Conservation (phyloP, 2,113 vertebrate genomes). For the Eulemur macaco region DNA sequence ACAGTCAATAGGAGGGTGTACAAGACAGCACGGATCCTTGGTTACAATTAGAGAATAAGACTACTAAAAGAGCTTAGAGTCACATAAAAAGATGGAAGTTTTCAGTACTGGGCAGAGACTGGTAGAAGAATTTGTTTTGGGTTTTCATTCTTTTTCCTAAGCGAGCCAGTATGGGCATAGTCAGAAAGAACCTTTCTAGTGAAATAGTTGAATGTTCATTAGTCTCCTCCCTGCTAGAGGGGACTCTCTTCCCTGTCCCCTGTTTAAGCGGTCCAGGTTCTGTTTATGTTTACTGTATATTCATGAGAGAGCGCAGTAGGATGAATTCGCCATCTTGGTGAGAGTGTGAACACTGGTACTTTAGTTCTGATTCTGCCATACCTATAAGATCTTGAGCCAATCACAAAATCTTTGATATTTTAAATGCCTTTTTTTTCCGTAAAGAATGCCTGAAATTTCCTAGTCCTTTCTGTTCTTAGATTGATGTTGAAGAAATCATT, state of each 20-base stretch:
- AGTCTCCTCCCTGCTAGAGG: background rate
- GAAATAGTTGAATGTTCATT: background rate
- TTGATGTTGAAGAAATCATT: background rate
- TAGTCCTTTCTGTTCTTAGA: background rate
- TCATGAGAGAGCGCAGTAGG: background rate
- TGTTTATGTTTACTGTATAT: background rate
- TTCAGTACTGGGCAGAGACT: background rate
- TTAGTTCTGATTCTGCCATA: background rate
- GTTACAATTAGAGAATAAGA: background rate
- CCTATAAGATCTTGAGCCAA: background rate
- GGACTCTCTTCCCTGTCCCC: background rate
- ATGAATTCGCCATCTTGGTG: background rate
- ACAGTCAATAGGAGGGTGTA: background rate
- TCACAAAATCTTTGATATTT: background rate
- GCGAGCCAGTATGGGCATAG: background rate
- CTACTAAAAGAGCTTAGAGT: background rate
- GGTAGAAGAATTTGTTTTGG: background rate
- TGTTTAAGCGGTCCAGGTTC: background rate
- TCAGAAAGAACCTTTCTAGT: background rate
- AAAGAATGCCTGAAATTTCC: background rate
- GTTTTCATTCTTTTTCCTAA: conserved; percentile 22
- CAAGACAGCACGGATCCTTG: background rate
- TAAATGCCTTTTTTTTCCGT: background rate
- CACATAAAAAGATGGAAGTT: background rate
- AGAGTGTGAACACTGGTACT: background rate